phyloP scores from a whole-genome alignment of 2,888 invertebrate species.

The Parelbella ahira region DNA sequence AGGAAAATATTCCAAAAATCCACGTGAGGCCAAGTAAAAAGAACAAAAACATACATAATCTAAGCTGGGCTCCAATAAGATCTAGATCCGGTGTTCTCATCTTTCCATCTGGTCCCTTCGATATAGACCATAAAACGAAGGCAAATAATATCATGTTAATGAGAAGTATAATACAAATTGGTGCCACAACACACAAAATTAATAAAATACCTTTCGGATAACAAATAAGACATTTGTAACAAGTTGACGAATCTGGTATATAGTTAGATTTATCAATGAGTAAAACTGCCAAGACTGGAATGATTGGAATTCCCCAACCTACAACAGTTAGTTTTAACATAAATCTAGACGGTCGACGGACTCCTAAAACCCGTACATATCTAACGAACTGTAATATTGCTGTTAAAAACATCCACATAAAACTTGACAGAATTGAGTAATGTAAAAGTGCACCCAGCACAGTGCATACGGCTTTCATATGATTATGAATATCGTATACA shows the following conservation, averaged over 20 bases:
- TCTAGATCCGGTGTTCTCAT: constrained; percentile 61
- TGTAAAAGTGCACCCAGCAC: constrained; percentile 82
- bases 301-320: constrained; percentile 83
- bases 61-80: constrained; percentile 71
- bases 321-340: constrained; percentile 81
- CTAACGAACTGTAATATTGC: constrained; percentile 84
- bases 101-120: constrained; percentile 72
- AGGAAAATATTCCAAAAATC: constrained; percentile 81
- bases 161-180: constrained; percentile 71
- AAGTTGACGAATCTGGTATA: constrained; percentile 40
- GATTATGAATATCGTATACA: constrained; percentile 38
- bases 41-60: constrained; percentile 80
- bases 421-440: constrained; percentile 84
- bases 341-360: constrained; percentile 78
- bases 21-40: constrained; percentile 82
- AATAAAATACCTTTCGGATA: constrained; percentile 76
- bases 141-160: constrained; percentile 78
- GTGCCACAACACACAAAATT: constrained; percentile 73
- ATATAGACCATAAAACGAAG: constrained; percentile 76
- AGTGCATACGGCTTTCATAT: constrained; percentile 67
- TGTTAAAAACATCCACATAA: constrained; percentile 87
- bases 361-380: constrained; percentile 84
- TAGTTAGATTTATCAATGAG: constrained; percentile 69
- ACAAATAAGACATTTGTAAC: constrained; percentile 58
- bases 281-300: constrained; percentile 76